A percentile compares a stretch with the other conserved stretches of the same genome.
Conservation (phyloP, 2,113 vertebrate genomes). For the Protomyctophum bolini region DNA sequence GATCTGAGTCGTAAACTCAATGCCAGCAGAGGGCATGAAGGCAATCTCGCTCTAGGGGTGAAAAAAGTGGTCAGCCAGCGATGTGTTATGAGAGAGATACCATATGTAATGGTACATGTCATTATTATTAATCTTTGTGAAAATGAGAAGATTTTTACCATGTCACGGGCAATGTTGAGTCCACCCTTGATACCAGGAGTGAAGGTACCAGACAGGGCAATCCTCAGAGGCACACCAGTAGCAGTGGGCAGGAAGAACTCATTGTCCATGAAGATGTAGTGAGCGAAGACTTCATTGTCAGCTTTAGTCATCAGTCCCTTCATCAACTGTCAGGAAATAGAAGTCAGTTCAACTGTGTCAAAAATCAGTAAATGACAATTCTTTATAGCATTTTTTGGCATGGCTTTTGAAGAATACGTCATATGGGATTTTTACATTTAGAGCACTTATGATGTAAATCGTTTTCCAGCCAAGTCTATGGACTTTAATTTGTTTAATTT, state of each 20-base stretch:
- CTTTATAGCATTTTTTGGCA: not conserved
- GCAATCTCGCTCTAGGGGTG: constrained; percentile 77
- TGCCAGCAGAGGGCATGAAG: constrained; percentile 85
- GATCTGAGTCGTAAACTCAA: constrained; percentile 88
- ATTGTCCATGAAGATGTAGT: constrained; percentile 97
- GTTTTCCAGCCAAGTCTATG: no score
- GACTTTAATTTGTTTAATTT: no score
- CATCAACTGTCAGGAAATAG: constrained; percentile 54
- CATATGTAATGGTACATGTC: not conserved
- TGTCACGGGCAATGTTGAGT: constrained; percentile 76
- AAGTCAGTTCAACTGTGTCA: not conserved
- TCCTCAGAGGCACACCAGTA: constrained; percentile 87
- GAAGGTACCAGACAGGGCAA: constrained; percentile 86
- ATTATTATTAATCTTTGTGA: no score
- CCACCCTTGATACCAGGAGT: constrained; percentile 86
- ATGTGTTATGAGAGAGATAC: not conserved
- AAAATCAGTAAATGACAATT: not conserved
- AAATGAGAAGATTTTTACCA: constrained; percentile 71
- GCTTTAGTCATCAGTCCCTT: constrained; percentile 79
- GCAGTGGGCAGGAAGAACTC: constrained; percentile 91
- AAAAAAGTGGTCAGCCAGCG: not conserved
- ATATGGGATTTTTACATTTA: not conserved
- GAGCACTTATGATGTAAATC: no score
- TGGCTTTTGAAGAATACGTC: not conserved
- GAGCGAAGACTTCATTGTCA: constrained; percentile 85